A percentile compares a stretch with the other conserved stretches of the same genome.
Evolutionary conservation across 2,113 vertebrate species (phyloP).

Genomic region (Phalacrocorax carbo): DNA sequence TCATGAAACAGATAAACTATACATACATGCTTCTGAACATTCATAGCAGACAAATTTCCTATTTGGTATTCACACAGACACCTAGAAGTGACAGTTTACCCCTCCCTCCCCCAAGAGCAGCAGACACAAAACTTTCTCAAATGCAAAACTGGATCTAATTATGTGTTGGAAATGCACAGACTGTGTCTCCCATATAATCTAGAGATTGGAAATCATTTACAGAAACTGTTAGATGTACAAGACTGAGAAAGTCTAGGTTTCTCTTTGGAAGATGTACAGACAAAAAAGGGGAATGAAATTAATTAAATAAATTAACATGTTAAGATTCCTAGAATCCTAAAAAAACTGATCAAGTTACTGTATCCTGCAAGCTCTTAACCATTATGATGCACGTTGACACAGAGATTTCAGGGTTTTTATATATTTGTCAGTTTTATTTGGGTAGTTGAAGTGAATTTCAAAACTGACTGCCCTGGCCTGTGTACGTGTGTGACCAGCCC

Average conservation of each 20-base stretch:
- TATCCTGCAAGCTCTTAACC: not conserved
- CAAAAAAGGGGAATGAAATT: not conserved
- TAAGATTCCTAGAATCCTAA: not conserved
- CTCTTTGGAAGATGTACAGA: not conserved
- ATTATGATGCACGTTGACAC: not conserved
- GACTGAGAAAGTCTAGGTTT: not conserved
- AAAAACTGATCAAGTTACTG: not conserved
- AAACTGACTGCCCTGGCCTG: not conserved
- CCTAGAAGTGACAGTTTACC: not conserved
- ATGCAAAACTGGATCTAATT: not conserved
- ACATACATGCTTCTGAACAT: not conserved
- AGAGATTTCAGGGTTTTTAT: accelerated
- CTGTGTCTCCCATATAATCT: not conserved
- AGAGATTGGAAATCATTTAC: not conserved
- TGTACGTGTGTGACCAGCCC: not conserved
- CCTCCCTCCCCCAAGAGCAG: not conserved
- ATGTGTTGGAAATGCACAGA: not conserved
- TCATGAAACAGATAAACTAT: constrained; percentile 8
- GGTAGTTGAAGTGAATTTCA: not conserved
- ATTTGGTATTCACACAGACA: not conserved
- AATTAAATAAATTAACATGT: not conserved
- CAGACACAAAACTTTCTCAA: not conserved
- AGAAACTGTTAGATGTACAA: not conserved
- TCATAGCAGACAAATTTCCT: not conserved
- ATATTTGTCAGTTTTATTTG: not conserved